Base-by-base conservation (phyloP, 2,888 invertebrate species). In the Furcula furcula region DNA sequence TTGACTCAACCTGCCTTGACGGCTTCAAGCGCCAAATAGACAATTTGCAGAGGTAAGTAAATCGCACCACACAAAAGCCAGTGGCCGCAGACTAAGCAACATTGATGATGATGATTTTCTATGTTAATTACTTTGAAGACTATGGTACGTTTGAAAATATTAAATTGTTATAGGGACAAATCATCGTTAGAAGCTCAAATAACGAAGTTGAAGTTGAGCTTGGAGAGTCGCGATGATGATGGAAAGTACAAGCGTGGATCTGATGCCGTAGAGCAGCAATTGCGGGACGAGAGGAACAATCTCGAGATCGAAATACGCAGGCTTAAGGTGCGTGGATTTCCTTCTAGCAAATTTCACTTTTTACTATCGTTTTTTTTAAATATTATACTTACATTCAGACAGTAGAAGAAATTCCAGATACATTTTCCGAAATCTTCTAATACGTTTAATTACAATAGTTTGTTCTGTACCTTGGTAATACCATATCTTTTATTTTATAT, bases 231-330 rank as follows among this genome's bases (percentile, higher is more conserved):
- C 7, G 91, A 93, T 30, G 92, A 91, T 72, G 94, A 93, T 22
- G 90, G 91, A 0, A 82, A 93, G 60, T 92, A 91, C 29, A 93
- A 93, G 60, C 83, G 92, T 10, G 55, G 55, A 23, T 89, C 93
- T 2, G 95, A 95, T 46, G 89, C 91, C 26, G 80, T 93, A n/a
- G 93, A 92, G 10, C 93, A 94, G 37, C 93, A 95, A 56, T 91
- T 94, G 0, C 91, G 94, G 38, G 94, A 94, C 54, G 95, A 96
- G 63, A 93, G 94, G 58, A 92, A 91, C 30, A 93, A 93, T 49
- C 90, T 94, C 16, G 95, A 96, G 58, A 69, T 92, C 25, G 96
- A 96, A 81, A 90, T 95, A 7, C 90, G 94, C 2, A 89, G 95
- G 34, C 79, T 96, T 25, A 91, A 91, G 79, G 89, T 89, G 46